Base-by-base conservation (phyloP, 2,797 vertebrate species). In the Fundulus diaphanus region DNA sequence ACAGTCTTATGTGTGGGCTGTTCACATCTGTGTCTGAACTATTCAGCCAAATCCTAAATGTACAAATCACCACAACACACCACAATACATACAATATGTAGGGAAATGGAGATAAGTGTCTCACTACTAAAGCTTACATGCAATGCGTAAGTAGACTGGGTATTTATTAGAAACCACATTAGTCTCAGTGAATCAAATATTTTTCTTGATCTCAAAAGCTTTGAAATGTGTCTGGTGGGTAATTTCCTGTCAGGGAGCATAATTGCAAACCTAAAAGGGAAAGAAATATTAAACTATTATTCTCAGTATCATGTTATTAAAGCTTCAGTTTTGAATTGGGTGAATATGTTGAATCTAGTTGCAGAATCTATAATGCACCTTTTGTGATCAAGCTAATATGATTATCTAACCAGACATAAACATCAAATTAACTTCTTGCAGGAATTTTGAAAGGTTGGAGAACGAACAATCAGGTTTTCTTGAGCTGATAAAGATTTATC, bases 1-100 rank as follows among this genome's bases (percentile, higher is more conserved):
- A 91, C 92, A 79, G 93, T 94, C 94, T 92, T 77, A 86, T 91
- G 83, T 94, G 92, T 93, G 85, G 93, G 87, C 92, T 95, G 93
- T 93, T 91, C 40, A 93, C 84, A 92, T 83, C 31, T 88, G 85
- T 90, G 81, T 93, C 88, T 86, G 75, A 86, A 75, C 75, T 1
- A 59, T 84, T 92, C 67, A 78, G 57, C 59, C 70, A 79, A 63
- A 40, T 2, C 27, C 37, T 57, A 66, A 20, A 46, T 54, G 29
- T 44, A 27, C 35, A 44, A 9, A 65, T 69, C n/a, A 67, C 0
- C 33, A 0, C 2, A 49, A 66, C 70, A 52, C 73, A 73, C 72
- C 22, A 6, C 29, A 1, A 7, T 11, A 52, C 59, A 54, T 59
- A 7, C 3, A 9, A 31, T 74, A 57, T 68, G 1, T 31, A 72